A percentile compares a stretch with the other conserved stretches of the same genome.
Evolutionary conservation across 1,140 invertebrate species (phyloP).

Genomic region (Caenorhabditis tropicalis): DNA sequence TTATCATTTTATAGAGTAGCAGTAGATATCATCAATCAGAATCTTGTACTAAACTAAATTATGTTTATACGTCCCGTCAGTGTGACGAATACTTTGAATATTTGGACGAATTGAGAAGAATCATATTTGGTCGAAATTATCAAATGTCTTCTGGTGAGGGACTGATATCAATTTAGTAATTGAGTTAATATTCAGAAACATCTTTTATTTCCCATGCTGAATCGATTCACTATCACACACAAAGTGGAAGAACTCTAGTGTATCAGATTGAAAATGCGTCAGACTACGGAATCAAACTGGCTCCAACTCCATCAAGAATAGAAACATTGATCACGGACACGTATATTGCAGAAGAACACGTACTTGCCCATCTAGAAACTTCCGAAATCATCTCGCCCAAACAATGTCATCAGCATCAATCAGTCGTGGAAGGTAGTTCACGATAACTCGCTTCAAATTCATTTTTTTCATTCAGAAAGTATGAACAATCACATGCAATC

Average conservation of each 20-base stretch:
- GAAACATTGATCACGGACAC: background rate
- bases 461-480: background rate
- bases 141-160: background rate
- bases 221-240: background rate
- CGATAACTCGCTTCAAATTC: background rate
- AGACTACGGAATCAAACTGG: conserved; percentile 1
- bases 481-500: background rate
- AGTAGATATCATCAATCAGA: conserved; percentile 12
- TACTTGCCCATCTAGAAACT: background rate
- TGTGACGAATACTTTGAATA: conserved; percentile 4
- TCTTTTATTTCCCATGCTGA: too few species aligned
- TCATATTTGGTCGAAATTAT: background rate
- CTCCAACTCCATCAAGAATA: background rate
- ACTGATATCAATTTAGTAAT: background rate
- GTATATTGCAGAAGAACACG: conserved; percentile 18
- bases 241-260: background rate
- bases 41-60: conserved; percentile 20
- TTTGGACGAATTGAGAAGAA: conserved; percentile 20
- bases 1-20: background rate
- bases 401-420: background rate
- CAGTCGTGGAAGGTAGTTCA: background rate
- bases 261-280: background rate
- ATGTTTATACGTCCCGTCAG: conserved; percentile 15
- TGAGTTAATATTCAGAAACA: too few species aligned
- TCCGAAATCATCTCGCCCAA: background rate